These are phyloP conservation scores for Epistrophe eligans DNA, from an alignment of 2,888 invertebrate species.

Conservation along the genomic window DNA sequence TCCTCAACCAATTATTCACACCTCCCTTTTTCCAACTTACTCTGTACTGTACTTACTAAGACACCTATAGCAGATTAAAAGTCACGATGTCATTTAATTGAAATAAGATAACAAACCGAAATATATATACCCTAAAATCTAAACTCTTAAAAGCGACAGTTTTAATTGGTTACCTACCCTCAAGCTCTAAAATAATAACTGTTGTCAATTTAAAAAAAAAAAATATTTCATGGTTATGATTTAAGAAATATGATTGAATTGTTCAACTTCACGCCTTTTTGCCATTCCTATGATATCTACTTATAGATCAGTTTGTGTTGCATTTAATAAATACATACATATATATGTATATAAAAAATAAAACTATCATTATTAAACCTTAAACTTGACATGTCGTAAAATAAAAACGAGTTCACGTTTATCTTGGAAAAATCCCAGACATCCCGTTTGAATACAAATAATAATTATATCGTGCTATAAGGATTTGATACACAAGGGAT, in stretches of 20 bases:
- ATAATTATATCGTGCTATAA: not conserved
- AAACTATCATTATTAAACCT: not conserved
- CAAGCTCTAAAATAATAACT: not conserved
- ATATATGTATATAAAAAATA: not conserved
- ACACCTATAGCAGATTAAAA: no score
- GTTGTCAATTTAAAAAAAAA: not conserved
- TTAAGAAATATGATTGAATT: not conserved
- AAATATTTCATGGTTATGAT: not conserved
- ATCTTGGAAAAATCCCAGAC: not conserved
- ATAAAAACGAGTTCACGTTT: not conserved
- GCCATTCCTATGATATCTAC: not conserved
- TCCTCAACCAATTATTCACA: no score
- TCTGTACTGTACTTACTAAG: no score
- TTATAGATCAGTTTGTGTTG: not conserved
- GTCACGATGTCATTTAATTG: not conserved
- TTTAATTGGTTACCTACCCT: not conserved
- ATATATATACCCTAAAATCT: no score
- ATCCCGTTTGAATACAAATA: slow-evolving; percentile 3
- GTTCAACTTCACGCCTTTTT: not conserved
- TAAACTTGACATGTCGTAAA: not conserved
- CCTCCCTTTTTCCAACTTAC: no score
- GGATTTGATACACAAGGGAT: slow-evolving; percentile 3
- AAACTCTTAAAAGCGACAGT: not conserved
- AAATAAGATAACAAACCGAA: not conserved
- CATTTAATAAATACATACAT: not conserved